phyloP scores from a whole-genome alignment of 2,888 invertebrate species.

The Syrphus vitripennis region DNA sequence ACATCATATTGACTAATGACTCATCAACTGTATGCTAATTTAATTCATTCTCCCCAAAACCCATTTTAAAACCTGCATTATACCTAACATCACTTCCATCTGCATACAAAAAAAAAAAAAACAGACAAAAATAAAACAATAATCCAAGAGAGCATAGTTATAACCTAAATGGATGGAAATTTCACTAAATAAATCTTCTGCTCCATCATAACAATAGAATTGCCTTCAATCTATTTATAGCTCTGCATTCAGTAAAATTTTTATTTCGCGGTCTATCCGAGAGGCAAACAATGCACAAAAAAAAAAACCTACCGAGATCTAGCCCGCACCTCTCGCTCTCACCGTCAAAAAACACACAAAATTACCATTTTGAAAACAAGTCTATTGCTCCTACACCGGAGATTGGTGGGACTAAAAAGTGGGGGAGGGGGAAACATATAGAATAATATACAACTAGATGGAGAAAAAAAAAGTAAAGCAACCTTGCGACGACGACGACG shows the following conservation, averaged over 20 bases:
- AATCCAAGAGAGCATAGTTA: background rate
- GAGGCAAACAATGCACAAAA: constrained; percentile 49
- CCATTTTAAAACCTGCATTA: background rate
- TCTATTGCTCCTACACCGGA: constrained; percentile 3
- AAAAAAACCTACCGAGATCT: constrained; percentile 1
- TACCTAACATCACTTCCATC: background rate
- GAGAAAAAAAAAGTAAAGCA: constrained; percentile 37
- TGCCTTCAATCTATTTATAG: constrained; percentile 56
- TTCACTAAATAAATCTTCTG: constrained; percentile 32
- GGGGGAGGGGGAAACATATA: background rate
- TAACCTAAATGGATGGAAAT: constrained; percentile 23
- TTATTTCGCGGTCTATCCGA: constrained; percentile 54
- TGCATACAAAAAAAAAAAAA: background rate
- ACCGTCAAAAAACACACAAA: constrained; percentile 37
- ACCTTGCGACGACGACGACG: constrained; percentile 22
- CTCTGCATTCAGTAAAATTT: constrained; percentile 50
- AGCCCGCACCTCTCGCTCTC: background rate
- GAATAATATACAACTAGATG: background rate
- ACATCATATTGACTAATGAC: constrained; percentile 2
- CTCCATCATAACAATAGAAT: constrained; percentile 44
- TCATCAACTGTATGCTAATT: constrained; percentile 12
- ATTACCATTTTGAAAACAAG: constrained; percentile 60
- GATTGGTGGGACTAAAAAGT: background rate
- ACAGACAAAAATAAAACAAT: background rate
- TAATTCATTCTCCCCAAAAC: background rate